Evolutionary conservation across 2,797 vertebrate species (phyloP).

Genomic region (Silurus lanzhouensis): DNA sequence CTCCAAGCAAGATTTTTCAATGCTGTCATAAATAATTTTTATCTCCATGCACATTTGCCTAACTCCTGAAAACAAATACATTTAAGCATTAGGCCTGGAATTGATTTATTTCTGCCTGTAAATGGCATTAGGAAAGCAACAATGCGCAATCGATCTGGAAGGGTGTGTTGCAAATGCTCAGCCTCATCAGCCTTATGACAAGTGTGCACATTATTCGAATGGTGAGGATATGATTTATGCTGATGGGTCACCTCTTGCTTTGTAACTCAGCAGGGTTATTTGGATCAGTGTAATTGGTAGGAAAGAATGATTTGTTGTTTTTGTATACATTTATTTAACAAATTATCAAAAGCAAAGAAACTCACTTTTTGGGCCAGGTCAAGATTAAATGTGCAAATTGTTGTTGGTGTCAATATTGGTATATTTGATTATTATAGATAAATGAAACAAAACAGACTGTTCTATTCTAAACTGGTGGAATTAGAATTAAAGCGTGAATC

Average conservation of each 20-base stretch:
- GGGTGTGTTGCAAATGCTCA: constrained; percentile 55
- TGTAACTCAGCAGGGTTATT: constrained; percentile 32
- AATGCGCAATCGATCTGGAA: constrained; percentile 58
- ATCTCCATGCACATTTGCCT: constrained; percentile 23
- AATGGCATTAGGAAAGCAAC: constrained; percentile 65
- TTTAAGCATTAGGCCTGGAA: constrained; percentile 69
- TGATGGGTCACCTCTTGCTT: constrained; percentile 63
- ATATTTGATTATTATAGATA: background rate
- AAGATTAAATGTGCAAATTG: background rate
- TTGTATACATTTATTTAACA: background rate
- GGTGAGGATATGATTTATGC: constrained; percentile 65
- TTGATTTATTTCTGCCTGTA: constrained; percentile 68
- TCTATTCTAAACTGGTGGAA: background rate
- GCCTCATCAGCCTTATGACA: constrained; percentile 68
- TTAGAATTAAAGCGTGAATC: background rate
- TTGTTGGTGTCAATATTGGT: background rate
- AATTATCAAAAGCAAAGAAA: background rate
- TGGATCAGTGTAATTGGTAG: background rate
- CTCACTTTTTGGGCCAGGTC: background rate
- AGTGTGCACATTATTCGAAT: constrained; percentile 55
- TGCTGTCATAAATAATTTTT: constrained; percentile 7
- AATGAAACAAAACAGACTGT: background rate
- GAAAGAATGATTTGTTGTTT: background rate
- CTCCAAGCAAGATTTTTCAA: background rate
- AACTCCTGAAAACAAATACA: constrained; percentile 65